Base-by-base conservation (phyloP, 1,140 invertebrate genomes). In the Drosophila watanabei region DNA sequence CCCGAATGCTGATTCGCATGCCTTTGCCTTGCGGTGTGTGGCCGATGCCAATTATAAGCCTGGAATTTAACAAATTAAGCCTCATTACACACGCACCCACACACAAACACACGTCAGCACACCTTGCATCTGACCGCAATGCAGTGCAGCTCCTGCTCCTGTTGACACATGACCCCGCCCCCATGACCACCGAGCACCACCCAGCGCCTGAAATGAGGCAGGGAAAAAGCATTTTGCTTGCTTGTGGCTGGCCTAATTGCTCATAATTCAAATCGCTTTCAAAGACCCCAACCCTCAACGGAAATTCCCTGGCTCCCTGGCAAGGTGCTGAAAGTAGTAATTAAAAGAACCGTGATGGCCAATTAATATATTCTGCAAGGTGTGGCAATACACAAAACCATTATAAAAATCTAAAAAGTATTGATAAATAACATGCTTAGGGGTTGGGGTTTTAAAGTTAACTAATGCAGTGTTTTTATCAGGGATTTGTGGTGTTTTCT, bases 1-100 rank as follows among this genome's bases (percentile, higher is more conserved):
- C 52, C 46, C 46, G 58, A 56, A 56, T 56, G 54, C 9, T 24
- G 20, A 63, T 65, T 82, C 54, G 56, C 60, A 57, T 68, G 70
- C 73, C 80, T 63, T 41, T 78, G 81, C 82, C 82, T 90, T 89
- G 85, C 64, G 85, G 85, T 85, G 85, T 85, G 64, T 64, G 54
- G 46, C 75, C 62, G 43, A 88, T 88, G 84, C 84, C 84, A 89
- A 88, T 88, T 88, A 89, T 84, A 88, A 88, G 85, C 78, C 85
- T 89, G 79, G 81, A 88, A 89, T 89, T 88, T 85, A 89, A 88
- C 85, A 88, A 88, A 88, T 88, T 88, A 88, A 88, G 81, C 86
- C 86, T 82, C 85, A 88, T 88, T 88, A 89, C 81, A 72, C 77
- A 64, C 52, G 39, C 52, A 56, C 57, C 24, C 48, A 48, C 43